A percentile compares a stretch with the other conserved stretches of the same genome.
phyloP scores from a whole-genome alignment of 1,140 invertebrate species.

The Cyphomyrmex costatus region DNA sequence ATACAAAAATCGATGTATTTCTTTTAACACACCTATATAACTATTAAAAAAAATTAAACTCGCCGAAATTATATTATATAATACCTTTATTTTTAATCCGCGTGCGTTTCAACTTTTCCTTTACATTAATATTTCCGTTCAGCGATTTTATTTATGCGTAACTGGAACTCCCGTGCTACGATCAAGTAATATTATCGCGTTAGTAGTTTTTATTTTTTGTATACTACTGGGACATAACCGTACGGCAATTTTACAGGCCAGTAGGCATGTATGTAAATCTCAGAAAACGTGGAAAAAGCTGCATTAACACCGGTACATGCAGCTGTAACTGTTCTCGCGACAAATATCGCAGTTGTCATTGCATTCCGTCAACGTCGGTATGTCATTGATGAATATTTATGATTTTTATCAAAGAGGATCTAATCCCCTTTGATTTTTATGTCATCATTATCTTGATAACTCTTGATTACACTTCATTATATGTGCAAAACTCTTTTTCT shows the following conservation, averaged over 20 bases:
- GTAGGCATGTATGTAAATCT: constrained; percentile 38
- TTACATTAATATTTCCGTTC: too few species aligned
- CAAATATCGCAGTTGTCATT: background rate
- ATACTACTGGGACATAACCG: constrained; percentile 6
- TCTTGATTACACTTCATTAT: background rate
- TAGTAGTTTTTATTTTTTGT: constrained; percentile 8
- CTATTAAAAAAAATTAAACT: background rate
- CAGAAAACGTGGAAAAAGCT: constrained; percentile 20
- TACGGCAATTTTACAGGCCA: constrained; percentile 3
- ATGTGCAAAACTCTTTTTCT: background rate
- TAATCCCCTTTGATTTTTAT: background rate
- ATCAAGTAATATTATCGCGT: constrained; percentile 8
- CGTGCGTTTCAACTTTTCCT: background rate
- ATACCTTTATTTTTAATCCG: background rate
- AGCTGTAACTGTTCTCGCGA: constrained; percentile 32
- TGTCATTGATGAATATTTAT: constrained; percentile 23
- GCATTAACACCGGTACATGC: background rate
- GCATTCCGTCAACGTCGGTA: background rate
- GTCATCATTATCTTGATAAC: background rate
- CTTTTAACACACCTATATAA: background rate
- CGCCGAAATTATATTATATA: background rate
- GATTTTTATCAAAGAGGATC: background rate
- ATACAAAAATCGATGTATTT: background rate
- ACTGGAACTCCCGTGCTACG: background rate
- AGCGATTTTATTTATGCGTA: background rate